phyloP scores from a whole-genome alignment of 1,140 invertebrate species.

The Lamellibrachia luymesi region DNA sequence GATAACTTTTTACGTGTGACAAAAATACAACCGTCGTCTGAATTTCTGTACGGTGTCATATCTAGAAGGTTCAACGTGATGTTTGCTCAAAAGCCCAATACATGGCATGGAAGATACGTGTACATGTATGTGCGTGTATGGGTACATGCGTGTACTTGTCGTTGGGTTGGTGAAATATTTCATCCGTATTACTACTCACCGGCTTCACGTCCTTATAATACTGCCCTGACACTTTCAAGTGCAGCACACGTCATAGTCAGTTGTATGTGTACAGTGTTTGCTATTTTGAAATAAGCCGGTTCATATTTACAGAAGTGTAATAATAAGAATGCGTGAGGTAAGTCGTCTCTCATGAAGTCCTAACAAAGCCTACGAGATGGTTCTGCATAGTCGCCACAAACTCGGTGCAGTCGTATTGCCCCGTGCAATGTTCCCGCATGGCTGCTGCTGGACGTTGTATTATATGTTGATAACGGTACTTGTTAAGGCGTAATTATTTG shows the following conservation, averaged over 20 bases:
- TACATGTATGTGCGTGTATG: background rate
- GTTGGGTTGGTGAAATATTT: background rate
- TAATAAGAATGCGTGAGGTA: background rate
- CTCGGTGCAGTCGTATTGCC: background rate
- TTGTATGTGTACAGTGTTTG: background rate
- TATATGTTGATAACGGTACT: background rate
- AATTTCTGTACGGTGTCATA: background rate
- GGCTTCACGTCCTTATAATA: background rate
- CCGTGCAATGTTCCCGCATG: background rate
- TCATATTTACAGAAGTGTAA: background rate
- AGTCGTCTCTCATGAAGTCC: background rate
- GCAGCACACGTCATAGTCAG: background rate
- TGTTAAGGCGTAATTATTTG: background rate
- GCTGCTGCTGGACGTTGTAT: background rate
- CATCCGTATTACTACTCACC: background rate
- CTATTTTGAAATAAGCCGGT: background rate
- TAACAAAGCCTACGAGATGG: background rate
- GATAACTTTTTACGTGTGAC: background rate
- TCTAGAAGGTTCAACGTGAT: background rate
- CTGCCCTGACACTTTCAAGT: background rate
- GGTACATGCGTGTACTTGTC: background rate
- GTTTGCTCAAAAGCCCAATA: background rate
- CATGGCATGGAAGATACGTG: background rate
- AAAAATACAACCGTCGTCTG: background rate
- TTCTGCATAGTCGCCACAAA: background rate